Base-by-base conservation (phyloP, 2,888 invertebrate species). In the Melieria omissa region DNA sequence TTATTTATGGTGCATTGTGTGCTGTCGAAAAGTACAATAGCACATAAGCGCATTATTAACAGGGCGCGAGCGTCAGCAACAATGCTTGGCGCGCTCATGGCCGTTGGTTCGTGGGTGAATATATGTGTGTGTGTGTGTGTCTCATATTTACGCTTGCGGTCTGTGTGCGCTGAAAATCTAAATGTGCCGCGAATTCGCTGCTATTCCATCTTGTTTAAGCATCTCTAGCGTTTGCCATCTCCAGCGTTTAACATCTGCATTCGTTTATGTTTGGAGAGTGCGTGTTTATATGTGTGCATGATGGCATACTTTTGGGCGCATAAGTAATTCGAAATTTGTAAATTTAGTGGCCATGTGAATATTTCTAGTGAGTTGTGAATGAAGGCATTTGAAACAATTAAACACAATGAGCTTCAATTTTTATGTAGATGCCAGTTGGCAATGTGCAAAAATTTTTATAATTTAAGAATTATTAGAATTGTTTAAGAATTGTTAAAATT, bases 31-130 rank as follows among this genome's bases (percentile, higher is more conserved):
- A 74, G 71, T 73, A 80, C 80, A 81, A 80, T 80, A 82, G 82
- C 80, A 77, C 81, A 78, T 81, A 81, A 81, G 80, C 82, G 82
- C 79, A 81, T 81, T 81, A 81, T 81, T 82, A 79, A 82, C 79
- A 79, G 74, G 73, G 74, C 65, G 72, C 73, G 71, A 62, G 63
- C 76, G 78, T 76, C 77, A 79, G 76, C 58, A 14, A 41, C 49
- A 61, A 29, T 52, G 52, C 55, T 47, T 4, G 69, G 41, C 46
- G 71, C 62, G 73, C 74, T 10, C 66, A 47, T 49, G 16, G 54
- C 12, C 16, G 7, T n/a, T 8, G n/a, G 12, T 45, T 10, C 10
- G 41, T 52, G 10, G 44, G 41, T n/a, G 14, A 58, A 42, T 52
- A 6, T 69, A 12, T 61, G 45, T 71, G 67, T 66, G 60, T 74